Conservation (phyloP, 2,797 vertebrate species). For the Garrulus glandarius region DNA sequence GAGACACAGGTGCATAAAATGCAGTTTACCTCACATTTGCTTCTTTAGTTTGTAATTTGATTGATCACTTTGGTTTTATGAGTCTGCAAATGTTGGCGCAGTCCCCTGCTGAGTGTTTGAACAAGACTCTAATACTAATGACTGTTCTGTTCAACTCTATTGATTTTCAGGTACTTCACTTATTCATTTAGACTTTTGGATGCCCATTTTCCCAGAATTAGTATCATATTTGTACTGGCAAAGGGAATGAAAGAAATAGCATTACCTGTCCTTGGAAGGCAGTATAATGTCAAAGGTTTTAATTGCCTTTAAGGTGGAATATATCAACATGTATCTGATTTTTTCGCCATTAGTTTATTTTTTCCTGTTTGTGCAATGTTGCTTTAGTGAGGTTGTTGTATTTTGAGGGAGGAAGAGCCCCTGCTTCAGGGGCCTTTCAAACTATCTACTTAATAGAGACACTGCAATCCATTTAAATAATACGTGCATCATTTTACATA, state of each 20-base stretch:
- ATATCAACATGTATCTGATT: background rate
- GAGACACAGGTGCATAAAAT: constrained; percentile 35
- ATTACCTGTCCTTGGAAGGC: background rate
- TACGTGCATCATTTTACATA: accelerated
- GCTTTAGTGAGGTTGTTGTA: background rate
- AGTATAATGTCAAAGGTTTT: background rate
- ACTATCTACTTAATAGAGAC: background rate
- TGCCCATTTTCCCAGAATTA: constrained; percentile 18
- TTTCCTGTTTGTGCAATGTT: background rate
- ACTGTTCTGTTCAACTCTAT: constrained; percentile 34
- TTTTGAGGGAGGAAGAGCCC: background rate
- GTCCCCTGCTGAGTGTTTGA: constrained; percentile 27
- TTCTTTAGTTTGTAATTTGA: constrained; percentile 52
- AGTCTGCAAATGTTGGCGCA: constrained; percentile 17
- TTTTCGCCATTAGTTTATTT: background rate
- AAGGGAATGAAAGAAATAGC: background rate
- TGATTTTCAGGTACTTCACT: constrained; percentile 46
- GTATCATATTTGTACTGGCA: background rate
- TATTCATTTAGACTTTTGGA: constrained; percentile 11
- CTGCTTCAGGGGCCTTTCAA: background rate
- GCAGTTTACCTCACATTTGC: constrained; percentile 33
- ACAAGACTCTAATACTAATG: constrained; percentile 54
- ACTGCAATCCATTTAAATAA: background rate
- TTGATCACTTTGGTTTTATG: constrained; percentile 40
- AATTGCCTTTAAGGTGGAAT: background rate